Percentiles rank a stretch among this genome's conserved stretches.
Evolutionary conservation across 2,113 vertebrate genomes (phyloP).

Genomic region (Oreochromis spilurus): DNA sequence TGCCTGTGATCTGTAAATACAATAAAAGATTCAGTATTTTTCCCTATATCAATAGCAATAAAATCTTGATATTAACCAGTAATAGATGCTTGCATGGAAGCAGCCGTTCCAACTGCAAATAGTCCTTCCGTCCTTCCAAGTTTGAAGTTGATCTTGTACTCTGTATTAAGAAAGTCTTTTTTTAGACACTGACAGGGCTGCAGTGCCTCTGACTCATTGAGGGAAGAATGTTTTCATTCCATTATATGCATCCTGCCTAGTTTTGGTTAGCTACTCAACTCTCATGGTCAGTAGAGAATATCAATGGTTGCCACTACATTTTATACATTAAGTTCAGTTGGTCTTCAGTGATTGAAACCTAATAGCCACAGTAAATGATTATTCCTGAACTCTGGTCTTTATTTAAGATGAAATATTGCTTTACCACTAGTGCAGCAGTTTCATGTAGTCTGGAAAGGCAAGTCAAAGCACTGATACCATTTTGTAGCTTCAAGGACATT

Average conservation of each 20-base stretch:
- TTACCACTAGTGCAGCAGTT: not conserved
- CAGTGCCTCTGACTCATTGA: not conserved
- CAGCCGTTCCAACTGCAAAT: not conserved
- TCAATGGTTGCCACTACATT: not conserved
- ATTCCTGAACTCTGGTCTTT: not conserved
- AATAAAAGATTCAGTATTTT: not conserved
- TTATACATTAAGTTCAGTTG: not conserved
- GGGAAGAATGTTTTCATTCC: not conserved
- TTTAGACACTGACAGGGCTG: not conserved
- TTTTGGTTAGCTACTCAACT: not conserved
- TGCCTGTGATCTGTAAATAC: not conserved
- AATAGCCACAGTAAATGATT: not conserved
- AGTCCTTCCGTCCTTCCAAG: not conserved
- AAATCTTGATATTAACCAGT: not conserved
- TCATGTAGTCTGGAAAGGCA: not conserved
- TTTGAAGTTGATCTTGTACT: not conserved
- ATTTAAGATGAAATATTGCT: not conserved
- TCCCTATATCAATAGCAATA: not conserved
- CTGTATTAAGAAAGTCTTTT: not conserved
- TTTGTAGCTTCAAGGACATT: not conserved
- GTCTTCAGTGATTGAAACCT: not conserved
- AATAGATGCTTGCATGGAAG: not conserved
- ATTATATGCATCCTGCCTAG: not conserved
- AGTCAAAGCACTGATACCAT: not conserved
- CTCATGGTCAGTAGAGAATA: slow-evolving; percentile 8